Evolutionary conservation across 2,113 vertebrate genomes (phyloP), one percentile per base, ranked within the genome.

Genomic region (Gracilinanus agilis): DNA sequence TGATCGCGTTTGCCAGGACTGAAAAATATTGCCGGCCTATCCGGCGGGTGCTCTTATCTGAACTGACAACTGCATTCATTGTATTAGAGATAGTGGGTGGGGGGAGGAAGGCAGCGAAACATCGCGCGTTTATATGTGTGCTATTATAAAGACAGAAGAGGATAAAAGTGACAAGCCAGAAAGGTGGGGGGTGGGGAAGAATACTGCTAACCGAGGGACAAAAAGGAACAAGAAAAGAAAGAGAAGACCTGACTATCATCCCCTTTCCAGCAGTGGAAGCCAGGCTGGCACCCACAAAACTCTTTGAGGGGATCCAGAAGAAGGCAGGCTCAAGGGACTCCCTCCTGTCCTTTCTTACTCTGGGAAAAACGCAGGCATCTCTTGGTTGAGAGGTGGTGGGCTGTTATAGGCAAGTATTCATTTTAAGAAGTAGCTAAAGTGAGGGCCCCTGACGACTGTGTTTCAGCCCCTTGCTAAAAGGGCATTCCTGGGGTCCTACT

Each of bases 41-140:
- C 97, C 98, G 95, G 98, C 97, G 92, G 98, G 98, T 98, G 97
- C 96, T 98, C 98, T 98, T 99, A 98, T 98, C 98, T 98, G 97
- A 98, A 98, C 97, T 98, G 98, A 98, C 98, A 98, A 98, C 97
- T 97, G 90, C 97, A 97, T 98, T 97, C 97, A 97, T 98, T 98
- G 97, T 97, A 93, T 97, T 97, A 96, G 97, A 54, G 94, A 25
- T 27, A n/a, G 53, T 34, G 34, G 0, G 94, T 91, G 95, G 96
- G 94, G 89, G 23, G 2, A 88, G 67, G 25, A 49, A 49, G 67
- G n/a, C 6, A 16, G 67, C 34, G 97, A 97, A 95, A 88, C 95
- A 92, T 11, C 2, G 19, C 40, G 90, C 24, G 90, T 97, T 91
- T 90, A 53, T 94, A 61, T 95, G 95, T 90, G 0, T 93, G 94